phyloP scores from a whole-genome alignment of 2,113 vertebrate species.

The Pituophis catenifer region DNA sequence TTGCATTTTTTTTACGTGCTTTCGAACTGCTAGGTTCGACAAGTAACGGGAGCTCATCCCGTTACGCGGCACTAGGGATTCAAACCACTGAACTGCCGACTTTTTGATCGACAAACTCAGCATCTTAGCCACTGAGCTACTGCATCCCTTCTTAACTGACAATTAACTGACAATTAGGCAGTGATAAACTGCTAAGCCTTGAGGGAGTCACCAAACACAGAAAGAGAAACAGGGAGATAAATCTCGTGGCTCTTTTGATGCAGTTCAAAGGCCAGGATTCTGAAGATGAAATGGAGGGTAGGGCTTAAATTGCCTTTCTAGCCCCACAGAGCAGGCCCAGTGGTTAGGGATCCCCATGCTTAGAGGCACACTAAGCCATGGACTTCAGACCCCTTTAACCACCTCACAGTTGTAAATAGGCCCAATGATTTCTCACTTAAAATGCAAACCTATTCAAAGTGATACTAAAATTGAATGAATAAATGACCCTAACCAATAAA shows the following conservation, averaged over 20 bases:
- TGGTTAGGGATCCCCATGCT: not conserved
- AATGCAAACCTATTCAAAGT: not conserved
- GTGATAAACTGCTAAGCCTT: not conserved
- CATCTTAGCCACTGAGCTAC: no score
- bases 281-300: not conserved
- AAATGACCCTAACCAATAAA: not conserved
- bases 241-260: not conserved
- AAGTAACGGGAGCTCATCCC: no score
- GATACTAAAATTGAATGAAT: not conserved
- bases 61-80: no score
- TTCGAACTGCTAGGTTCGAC: no score
- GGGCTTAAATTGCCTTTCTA: not conserved
- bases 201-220: not conserved
- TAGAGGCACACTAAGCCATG: no score
- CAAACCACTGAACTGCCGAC: no score
- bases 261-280: not conserved
- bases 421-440: not conserved
- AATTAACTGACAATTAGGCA: not conserved
- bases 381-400: no score
- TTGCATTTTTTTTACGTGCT: no score
- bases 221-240: not conserved
- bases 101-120: no score
- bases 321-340: no score
- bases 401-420: no score
- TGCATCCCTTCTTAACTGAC: no score